Base-by-base conservation (phyloP, 2,888 invertebrate species). In the Erebia epiphron region DNA sequence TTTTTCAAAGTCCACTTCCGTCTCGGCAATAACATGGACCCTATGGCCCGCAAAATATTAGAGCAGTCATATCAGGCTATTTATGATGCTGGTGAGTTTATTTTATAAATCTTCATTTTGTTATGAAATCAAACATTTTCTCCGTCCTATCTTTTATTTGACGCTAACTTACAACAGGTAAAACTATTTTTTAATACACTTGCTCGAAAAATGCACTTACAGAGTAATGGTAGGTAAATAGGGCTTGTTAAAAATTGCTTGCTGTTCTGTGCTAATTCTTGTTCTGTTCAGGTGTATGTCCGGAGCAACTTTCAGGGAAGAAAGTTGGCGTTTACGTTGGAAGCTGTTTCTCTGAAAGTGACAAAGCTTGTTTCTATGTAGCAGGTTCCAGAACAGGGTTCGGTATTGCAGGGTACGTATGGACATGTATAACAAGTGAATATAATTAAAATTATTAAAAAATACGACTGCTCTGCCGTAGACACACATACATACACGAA, bases 61-160 rank as follows among this genome's bases (percentile, higher is more conserved):
- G 97, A 96, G 83, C 94, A 95, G 11, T 93, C 96, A 0, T 96
- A 95, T 80, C 96, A 97, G 82, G 96, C 96, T 56, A 94, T 96
- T 64, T 94, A 96, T 67, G 97, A 97, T 89, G 95, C 97, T 61
- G 95, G 95, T 76, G 78, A 78, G 76, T 60, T n/a, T 5, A 41
- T 52, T 62, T 68, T 5, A 35, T 14, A 16, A n/a, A 10, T 5
- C 11, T 57, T 26, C 9, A 58, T 49, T 1, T 10, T 2, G 16
- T 2, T 52, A 52, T 9, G 16, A 16, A 52, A n/a, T 52, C 16
- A 0, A 9, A 2, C 10, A 43, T 43, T 11, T 9, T 11, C 43
- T 43, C 11, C 43, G 43, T 43, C 43, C 43, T 35, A 7, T 35
- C 35, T 35, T 26, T 26, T 26, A 5, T 35, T 35, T 46, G 13